Evolutionary conservation across 2,888 invertebrate genomes (phyloP), one percentile per base, ranked within the genome.

Genomic region (Agrotis segetum): DNA sequence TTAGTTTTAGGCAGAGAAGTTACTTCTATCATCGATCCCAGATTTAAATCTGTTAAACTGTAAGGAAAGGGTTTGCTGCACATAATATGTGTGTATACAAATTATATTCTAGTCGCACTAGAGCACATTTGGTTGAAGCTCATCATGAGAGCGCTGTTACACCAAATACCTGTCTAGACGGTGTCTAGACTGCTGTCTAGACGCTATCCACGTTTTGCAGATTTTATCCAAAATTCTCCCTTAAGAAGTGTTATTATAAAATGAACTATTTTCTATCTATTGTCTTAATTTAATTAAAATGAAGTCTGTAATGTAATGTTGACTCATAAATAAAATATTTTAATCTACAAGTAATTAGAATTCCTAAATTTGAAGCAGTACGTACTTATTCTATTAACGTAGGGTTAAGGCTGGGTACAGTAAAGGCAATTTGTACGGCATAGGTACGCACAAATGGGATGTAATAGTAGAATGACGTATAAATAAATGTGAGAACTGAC

Each of bases 101-200:
- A 40, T 40, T 88, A 87, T 86, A 87, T 88, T 85, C 84, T 87
- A 82, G 81, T 87, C 77, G 85, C 87, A 84, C 84, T 88, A 88
- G 86, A 89, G 87, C 87, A 87, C 86, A 91, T 92, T 94, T 90
- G 89, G 91, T 91, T 84, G 87, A 86, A 90, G 88, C 92, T 92
- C 91, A 92, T 94, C 90, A 91, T 87, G 88, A 92, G 91, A 92
- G 87, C 90, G 90, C 87, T 90, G 91, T 92, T 91, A 90, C 87
- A 92, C 92, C 91, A 90, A 94, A 95, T 95, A 96, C 94, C 94
- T 93, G 96, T 96, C 96, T 96, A 96, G 96, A 96, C 96, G 71
- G 29, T 64, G 96, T 96, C 96, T 95, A 95, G 96, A 95, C 95
- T 84, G 67, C 82, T 87, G 95, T 95, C 96, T 95, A 96, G 95